Evolutionary conservation across 2,113 vertebrate genomes (phyloP).

Genomic region (Pelusios castaneus): DNA sequence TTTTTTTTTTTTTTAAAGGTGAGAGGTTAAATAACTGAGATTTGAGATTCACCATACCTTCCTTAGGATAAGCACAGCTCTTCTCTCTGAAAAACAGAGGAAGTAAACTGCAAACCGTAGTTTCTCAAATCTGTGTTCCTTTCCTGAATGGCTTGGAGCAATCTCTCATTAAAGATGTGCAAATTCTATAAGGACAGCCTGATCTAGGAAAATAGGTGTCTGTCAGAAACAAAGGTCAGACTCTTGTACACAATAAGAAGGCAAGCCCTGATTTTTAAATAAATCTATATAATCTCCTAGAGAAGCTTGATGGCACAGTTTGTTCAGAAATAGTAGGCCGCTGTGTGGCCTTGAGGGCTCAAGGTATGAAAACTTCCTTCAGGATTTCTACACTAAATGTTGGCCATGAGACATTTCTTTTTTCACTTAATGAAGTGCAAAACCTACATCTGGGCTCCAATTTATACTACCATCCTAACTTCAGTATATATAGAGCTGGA

Average conservation of each 20-base stretch:
- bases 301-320: background rate
- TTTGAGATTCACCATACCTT: background rate
- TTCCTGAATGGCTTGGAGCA: background rate
- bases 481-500: background rate
- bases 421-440: background rate
- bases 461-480: background rate
- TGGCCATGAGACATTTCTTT: background rate
- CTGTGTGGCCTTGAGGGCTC: background rate
- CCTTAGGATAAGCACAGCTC: background rate
- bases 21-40: background rate
- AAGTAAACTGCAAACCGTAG: background rate
- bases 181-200: background rate
- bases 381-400: background rate
- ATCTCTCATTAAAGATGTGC: background rate
- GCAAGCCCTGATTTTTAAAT: background rate
- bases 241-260: background rate
- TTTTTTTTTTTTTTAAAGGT: background rate
- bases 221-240: background rate
- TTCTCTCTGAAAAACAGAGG: background rate
- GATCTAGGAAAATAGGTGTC: background rate
- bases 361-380: background rate
- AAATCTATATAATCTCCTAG: background rate
- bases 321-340: background rate
- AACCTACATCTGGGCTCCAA: background rate
- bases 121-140: background rate